A percentile compares a stretch with the other conserved stretches of the same genome.
Conservation (phyloP, 1,140 invertebrate species). For the Atta cephalotes region DNA sequence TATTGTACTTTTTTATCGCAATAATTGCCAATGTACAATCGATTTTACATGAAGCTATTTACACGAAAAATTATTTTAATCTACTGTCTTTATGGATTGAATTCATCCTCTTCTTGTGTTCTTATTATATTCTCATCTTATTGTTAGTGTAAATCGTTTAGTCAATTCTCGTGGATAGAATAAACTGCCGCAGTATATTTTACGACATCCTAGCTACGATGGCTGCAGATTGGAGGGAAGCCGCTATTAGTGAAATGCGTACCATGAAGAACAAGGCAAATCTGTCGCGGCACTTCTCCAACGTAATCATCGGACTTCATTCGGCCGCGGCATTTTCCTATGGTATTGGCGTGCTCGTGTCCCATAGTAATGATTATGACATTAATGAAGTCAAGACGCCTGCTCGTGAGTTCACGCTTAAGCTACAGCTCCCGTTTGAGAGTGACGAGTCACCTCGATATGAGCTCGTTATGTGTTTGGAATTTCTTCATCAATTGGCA, state of each 20-base stretch:
- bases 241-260: not conserved
- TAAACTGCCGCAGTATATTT: constrained; percentile 51
- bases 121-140: constrained; percentile 12
- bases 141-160: not conserved
- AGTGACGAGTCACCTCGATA: constrained; percentile 30
- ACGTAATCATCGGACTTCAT: constrained; percentile 45
- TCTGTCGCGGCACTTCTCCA: constrained; percentile 1
- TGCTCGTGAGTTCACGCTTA: constrained; percentile 49
- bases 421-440: constrained; percentile 59
- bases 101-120: not conserved
- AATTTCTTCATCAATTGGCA: constrained; percentile 32
- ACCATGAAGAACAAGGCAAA: constrained; percentile 36
- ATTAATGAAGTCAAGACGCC: not conserved
- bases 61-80: not conserved
- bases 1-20: too few species aligned
- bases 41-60: not conserved
- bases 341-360: not conserved
- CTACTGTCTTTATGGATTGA: not conserved
- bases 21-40: too few species aligned
- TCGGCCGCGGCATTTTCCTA: not conserved
- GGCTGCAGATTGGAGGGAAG: constrained; percentile 35
- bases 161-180: not conserved
- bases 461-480: constrained; percentile 27
- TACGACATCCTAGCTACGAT: constrained; percentile 46
- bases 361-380: not conserved